phyloP scores from a whole-genome alignment of 2,797 vertebrate genomes.

The Enoplosus armatus region DNA sequence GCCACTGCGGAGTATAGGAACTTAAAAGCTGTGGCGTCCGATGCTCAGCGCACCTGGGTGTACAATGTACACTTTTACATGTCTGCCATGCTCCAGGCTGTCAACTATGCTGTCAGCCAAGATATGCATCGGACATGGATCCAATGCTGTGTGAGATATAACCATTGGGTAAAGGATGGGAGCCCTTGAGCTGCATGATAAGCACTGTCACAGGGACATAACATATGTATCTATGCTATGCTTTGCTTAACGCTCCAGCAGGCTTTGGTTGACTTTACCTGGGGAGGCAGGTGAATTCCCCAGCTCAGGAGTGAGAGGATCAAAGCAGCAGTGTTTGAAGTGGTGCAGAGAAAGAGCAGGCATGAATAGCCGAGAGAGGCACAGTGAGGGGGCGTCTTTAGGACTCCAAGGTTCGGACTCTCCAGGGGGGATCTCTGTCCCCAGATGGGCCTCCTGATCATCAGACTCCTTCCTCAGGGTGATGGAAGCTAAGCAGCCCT shows the following conservation, averaged over 20 bases:
- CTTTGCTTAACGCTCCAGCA: slow-evolving; percentile 69
- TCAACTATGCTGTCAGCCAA: slow-evolving; percentile 76
- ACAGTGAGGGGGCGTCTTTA: slow-evolving; percentile 19
- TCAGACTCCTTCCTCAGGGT: slow-evolving; percentile 67
- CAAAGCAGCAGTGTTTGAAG: slow-evolving; percentile 38
- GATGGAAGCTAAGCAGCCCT: slow-evolving; percentile 64
- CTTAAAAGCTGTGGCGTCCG: slow-evolving; percentile 36
- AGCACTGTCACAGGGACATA: slow-evolving; percentile 79
- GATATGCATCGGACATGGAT: slow-evolving; percentile 82
- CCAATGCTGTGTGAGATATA: slow-evolving; percentile 77
- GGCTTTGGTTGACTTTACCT: slow-evolving; percentile 68
- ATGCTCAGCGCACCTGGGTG: slow-evolving; percentile 44
- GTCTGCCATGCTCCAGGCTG: slow-evolving; percentile 75
- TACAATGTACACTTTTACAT: slow-evolving; percentile 74
- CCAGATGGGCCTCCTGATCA: slow-evolving; percentile 66
- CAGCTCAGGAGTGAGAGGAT: slow-evolving; percentile 42
- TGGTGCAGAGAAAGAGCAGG: slow-evolving; percentile 18
- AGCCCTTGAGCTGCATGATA: slow-evolving; percentile 82
- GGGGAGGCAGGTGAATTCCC: slow-evolving; percentile 69
- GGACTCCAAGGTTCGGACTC: slow-evolving; percentile 46
- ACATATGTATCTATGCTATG: slow-evolving; percentile 81
- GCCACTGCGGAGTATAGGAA: slow-evolving; percentile 32
- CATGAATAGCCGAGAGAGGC: slow-evolving; percentile 28
- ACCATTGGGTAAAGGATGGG: slow-evolving; percentile 78
- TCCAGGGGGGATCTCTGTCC: slow-evolving; percentile 49